Evolutionary conservation across 2,797 vertebrate genomes (phyloP), one percentile per base, ranked within the genome.

Genomic region (Crocodylus rhombifer): DNA sequence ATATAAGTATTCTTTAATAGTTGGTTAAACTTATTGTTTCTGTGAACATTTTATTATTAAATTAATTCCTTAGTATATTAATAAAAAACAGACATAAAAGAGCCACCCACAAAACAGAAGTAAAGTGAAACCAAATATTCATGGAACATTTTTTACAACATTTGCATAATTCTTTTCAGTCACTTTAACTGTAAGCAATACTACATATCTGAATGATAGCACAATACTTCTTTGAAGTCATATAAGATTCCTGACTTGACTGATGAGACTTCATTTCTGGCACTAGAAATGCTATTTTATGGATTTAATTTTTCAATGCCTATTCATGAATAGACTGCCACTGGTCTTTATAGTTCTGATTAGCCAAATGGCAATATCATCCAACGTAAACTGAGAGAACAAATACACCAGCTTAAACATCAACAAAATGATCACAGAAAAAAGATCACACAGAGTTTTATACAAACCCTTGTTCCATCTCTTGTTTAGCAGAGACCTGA

Each of bases 21-120:
- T 82, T 63, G 77, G n/a, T n/a, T 25, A 86, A 89, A 77, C 64
- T 36, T 36, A 42, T 25, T 56, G 2, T 20, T 89, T 55, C 90
- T 89, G 73, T 86, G 88, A 51, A 64, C 17, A 14, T 58, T 94
- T 90, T 86, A 64, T 15, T 76, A 90, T 57, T 63, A 28, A 33
- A 1, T 57, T 84, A 25, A 75, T 79, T 71, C n/a, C 87, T 75
- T 28, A 30, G 26, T 1, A 3, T 58, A 58, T 74, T 93, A 91
- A 90, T 62, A 62, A 16, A 77, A 94, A 94, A 64, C 80, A 92
- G 83, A 1, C 33, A 23, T 6, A 33, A 87, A 93, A 87, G 56
- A 13, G 69, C 90, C 87, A 36, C 25, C 75, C 75, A 21, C 55
- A 60, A 13, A 84, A 80, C 0, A 82, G 58, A 82, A 90, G 14